phyloP scores from a whole-genome alignment of 2,888 invertebrate species.

The Acleris laterana region DNA sequence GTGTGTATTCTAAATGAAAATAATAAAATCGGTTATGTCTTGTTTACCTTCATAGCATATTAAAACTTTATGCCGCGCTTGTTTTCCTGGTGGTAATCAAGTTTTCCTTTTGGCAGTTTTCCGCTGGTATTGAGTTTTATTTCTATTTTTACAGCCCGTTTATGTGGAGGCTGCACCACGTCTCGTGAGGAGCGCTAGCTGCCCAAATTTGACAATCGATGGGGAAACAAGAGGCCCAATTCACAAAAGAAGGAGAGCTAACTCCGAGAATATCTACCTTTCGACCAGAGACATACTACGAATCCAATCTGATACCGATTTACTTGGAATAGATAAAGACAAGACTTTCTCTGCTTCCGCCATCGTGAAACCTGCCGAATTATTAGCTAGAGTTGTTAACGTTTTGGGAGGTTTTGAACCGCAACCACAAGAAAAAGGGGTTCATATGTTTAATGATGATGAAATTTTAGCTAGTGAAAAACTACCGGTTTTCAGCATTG shows the following conservation, averaged over 20 bases:
- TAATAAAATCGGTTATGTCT: slow-evolving; percentile 14
- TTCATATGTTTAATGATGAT: slow-evolving; percentile 89
- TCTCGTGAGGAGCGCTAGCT: slow-evolving; percentile 85
- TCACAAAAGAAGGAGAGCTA: slow-evolving; percentile 84
- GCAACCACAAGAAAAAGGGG: slow-evolving; percentile 79
- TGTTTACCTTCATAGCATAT: slow-evolving; percentile 10
- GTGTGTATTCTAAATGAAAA: slow-evolving; percentile 23
- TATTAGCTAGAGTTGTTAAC: slow-evolving; percentile 90
- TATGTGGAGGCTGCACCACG: slow-evolving; percentile 86
- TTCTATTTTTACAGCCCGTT: slow-evolving; percentile 85
- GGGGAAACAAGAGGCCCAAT: slow-evolving; percentile 78
- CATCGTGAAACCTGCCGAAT: slow-evolving; percentile 89
- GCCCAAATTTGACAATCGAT: slow-evolving; percentile 89
- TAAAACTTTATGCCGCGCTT: neutral
- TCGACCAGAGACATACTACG: slow-evolving; percentile 81
- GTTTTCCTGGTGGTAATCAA: slow-evolving; percentile 12
- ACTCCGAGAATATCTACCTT: slow-evolving; percentile 86
- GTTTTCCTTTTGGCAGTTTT: neutral
- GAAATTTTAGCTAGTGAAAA: slow-evolving; percentile 89
- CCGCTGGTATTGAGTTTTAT: slow-evolving; percentile 11
- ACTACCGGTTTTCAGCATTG: slow-evolving; percentile 83
- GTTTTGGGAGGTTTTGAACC: slow-evolving; percentile 87
- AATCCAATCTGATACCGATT: slow-evolving; percentile 91
- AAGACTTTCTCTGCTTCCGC: slow-evolving; percentile 90
- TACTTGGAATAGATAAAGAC: slow-evolving; percentile 90